phyloP scores from a whole-genome alignment of 1,140 invertebrate species.

The Drosophila orosa region DNA sequence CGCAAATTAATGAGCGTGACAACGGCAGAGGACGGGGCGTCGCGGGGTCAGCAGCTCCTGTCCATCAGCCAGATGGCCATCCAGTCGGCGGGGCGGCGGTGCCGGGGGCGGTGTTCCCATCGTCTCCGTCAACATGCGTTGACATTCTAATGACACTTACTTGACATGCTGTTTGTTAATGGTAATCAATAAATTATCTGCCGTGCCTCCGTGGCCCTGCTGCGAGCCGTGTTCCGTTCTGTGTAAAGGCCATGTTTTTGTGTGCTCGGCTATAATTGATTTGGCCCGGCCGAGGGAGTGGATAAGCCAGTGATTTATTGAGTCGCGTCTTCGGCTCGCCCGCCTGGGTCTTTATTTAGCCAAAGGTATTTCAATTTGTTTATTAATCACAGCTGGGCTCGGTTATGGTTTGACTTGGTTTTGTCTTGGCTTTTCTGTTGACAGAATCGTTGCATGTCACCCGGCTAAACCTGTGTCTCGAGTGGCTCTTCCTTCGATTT shows the following conservation, averaged over 20 bases:
- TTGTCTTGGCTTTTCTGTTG: constrained; percentile 45
- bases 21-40: constrained; percentile 7
- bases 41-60: constrained; percentile 10
- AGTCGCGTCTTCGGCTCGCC: constrained; percentile 43
- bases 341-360: constrained; percentile 38
- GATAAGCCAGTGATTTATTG: constrained; percentile 62
- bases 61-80: constrained; percentile 40
- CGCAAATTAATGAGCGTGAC: constrained; percentile 71
- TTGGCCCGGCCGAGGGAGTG: constrained; percentile 44
- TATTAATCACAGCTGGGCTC: constrained; percentile 58
- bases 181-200: constrained; percentile 73
- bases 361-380: constrained; percentile 56
- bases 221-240: constrained; percentile 12
- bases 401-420: constrained; percentile 15
- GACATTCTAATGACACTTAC: constrained; percentile 74
- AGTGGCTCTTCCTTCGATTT: constrained; percentile 7
- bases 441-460: constrained; percentile 57
- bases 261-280: constrained; percentile 63
- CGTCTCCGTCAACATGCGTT: constrained; percentile 60
- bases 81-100: background rate
- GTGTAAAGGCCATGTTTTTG: constrained; percentile 57
- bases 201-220: constrained; percentile 13
- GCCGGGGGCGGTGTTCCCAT: constrained; percentile 11
- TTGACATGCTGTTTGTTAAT: constrained; percentile 74
- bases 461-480: constrained; percentile 5